These are phyloP conservation scores for Rhizomys pruinosus DNA, from an alignment of 2,113 vertebrate species.

Conservation along the genomic window DNA sequence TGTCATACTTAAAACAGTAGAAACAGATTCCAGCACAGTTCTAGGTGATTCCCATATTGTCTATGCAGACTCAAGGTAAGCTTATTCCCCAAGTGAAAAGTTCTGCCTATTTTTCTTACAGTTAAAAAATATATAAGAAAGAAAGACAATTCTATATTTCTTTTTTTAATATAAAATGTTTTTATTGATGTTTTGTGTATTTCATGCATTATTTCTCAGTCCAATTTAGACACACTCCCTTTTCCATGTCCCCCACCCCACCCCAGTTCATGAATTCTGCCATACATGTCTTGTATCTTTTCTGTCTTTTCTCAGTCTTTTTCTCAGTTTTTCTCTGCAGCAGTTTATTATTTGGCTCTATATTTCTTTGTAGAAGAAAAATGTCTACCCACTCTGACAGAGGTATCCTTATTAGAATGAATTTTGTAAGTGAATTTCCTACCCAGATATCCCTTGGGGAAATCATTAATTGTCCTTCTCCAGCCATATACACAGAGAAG, in stretches of 20 bases:
- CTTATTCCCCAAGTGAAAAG: not conserved
- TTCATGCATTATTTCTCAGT: too few species aligned
- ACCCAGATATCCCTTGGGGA: constrained; percentile 3
- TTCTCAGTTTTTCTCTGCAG: too few species aligned
- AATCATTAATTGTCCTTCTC: constrained; percentile 17
- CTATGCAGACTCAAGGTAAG: not conserved
- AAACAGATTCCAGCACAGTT: not conserved
- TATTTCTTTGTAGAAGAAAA: constrained; percentile 10
- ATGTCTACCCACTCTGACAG: not conserved
- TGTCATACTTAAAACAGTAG: constrained; percentile 18
- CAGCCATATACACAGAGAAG: not conserved
- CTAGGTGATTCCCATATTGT: not conserved
- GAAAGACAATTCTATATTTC: constrained; percentile 3
- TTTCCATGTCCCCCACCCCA: too few species aligned
- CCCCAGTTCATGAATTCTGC: too few species aligned
- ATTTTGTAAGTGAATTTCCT: constrained; percentile 42
- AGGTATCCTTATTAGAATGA: constrained; percentile 41
- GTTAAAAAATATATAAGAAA: not conserved
- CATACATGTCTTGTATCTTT: too few species aligned
- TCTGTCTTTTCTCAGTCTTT: too few species aligned
- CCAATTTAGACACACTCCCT: too few species aligned
- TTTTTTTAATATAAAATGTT: too few species aligned
- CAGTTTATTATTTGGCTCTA: too few species aligned
- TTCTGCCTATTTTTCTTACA: constrained; percentile 20
- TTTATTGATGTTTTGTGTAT: too few species aligned